Conservation (phyloP, 2,888 invertebrate species). For the Aphodius sticticus region DNA sequence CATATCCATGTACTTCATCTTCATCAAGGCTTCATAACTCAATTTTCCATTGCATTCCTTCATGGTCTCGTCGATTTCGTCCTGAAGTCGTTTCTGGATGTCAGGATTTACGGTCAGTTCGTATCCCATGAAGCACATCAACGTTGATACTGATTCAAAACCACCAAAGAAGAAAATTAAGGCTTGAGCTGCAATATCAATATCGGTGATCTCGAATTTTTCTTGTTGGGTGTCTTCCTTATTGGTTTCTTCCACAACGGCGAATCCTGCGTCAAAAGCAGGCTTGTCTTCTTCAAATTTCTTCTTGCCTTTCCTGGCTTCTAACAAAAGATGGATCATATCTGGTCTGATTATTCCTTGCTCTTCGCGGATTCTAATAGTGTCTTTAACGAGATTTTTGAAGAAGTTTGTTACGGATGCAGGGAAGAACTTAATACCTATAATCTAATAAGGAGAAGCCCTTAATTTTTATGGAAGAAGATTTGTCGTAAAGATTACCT, state of each 20-base stretch:
- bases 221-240: constrained; percentile 28
- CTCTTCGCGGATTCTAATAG: constrained; percentile 52
- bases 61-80: constrained; percentile 59
- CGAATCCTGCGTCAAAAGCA: constrained; percentile 45
- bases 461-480: background rate
- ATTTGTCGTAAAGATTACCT: constrained; percentile 24
- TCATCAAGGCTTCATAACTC: constrained; percentile 62
- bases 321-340: constrained; percentile 65
- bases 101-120: constrained; percentile 67
- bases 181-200: constrained; percentile 66
- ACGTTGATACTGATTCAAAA: constrained; percentile 60
- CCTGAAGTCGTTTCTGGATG: constrained; percentile 62
- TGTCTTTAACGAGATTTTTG: constrained; percentile 33
- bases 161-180: constrained; percentile 63
- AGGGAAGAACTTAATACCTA: constrained; percentile 26
- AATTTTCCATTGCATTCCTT: constrained; percentile 53
- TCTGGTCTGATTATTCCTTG: constrained; percentile 63
- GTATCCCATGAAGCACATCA: constrained; percentile 62
- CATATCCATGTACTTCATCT: constrained; percentile 67
- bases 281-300: constrained; percentile 48
- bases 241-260: constrained; percentile 49
- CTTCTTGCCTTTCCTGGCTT: constrained; percentile 58
- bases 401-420: constrained; percentile 39
- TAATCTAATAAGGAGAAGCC: constrained; percentile 17
- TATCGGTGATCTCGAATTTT: constrained; percentile 52